phyloP scores from a whole-genome alignment of 2,113 vertebrate species.

The Addax nasomaculatus region DNA sequence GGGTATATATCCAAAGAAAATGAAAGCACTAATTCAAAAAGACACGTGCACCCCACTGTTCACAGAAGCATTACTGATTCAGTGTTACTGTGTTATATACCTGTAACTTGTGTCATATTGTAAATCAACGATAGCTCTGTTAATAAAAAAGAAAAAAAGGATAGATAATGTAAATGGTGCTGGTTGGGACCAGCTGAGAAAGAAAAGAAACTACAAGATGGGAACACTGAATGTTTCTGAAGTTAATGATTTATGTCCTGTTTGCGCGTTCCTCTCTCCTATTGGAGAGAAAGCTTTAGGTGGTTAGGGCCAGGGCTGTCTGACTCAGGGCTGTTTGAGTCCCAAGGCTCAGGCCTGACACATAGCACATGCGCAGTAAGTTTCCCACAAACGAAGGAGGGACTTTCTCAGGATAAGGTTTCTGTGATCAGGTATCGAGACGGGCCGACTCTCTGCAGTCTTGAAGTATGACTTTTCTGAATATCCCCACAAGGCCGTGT shows the following conservation, averaged over 20 bases:
- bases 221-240: background rate
- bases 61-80: background rate
- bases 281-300: background rate
- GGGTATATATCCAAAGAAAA: background rate
- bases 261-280: background rate
- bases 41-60: background rate
- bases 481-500: background rate
- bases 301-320: background rate
- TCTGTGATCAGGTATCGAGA: background rate
- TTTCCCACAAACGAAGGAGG: background rate
- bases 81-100: background rate
- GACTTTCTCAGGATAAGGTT: background rate
- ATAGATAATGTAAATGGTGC: background rate
- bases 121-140: background rate
- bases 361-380: fast-evolving
- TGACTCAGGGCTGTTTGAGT: background rate
- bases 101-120: background rate
- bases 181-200: background rate
- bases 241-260: background rate
- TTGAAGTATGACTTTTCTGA: background rate
- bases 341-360: background rate
- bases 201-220: background rate
- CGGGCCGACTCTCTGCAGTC: background rate
- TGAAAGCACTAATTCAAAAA: background rate
- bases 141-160: background rate